A percentile compares a stretch with the other conserved stretches of the same genome.
phyloP scores from a whole-genome alignment of 1,140 invertebrate species.

The Tachypleus tridentatus region DNA sequence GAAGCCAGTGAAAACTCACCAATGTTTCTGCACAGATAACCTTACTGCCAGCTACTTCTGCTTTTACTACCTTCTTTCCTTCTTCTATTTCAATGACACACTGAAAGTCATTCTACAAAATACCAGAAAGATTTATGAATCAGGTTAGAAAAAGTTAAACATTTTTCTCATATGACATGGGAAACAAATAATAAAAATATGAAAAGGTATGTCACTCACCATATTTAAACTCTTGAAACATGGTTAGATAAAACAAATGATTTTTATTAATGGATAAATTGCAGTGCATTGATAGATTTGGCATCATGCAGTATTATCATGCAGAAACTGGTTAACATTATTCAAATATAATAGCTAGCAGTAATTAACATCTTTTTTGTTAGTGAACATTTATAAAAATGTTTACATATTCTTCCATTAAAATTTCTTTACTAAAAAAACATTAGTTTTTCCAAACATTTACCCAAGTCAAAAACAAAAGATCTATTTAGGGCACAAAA shows the following conservation, averaged over 20 bases:
- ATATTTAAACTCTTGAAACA: neutral
- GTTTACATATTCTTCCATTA: no score
- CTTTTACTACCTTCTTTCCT: slow-evolving; percentile 72
- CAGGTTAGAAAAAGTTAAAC: neutral
- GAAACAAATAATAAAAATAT: neutral
- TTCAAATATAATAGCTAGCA: no score
- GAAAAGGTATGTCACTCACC: neutral
- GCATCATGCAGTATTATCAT: no score
- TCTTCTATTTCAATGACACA: slow-evolving; percentile 82
- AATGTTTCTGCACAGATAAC: slow-evolving; percentile 82
- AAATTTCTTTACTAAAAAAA: no score
- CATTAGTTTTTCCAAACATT: no score
- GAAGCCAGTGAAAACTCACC: slow-evolving; percentile 32
- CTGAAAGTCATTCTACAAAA: slow-evolving; percentile 45
- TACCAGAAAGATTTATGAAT: neutral
- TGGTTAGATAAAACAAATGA: no score
- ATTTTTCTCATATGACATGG: neutral
- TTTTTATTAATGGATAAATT: no score
- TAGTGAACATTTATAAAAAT: no score
- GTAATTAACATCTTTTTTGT: no score
- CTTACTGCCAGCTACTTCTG: slow-evolving; percentile 58
- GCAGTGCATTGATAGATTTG: no score
- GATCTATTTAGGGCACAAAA: neutral
- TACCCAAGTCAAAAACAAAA: no score
- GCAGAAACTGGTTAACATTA: no score